Conservation (phyloP, 2,113 vertebrate species). For the Ptychochromis oligacanthus region DNA sequence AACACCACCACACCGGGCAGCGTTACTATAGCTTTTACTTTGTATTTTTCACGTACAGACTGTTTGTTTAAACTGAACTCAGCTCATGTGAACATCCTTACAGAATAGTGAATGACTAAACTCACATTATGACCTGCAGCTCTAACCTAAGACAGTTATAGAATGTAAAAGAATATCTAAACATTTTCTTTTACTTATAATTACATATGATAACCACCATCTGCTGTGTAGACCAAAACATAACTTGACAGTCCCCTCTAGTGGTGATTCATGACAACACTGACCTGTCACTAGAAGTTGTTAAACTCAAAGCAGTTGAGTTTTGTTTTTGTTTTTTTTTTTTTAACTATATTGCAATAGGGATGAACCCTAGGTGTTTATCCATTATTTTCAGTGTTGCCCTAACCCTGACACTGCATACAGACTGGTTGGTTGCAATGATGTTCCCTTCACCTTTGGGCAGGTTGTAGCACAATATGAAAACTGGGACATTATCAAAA, state of each 20-base stretch:
- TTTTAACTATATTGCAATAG: background rate
- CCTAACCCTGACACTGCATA: background rate
- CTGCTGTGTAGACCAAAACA: background rate
- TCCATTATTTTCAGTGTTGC: background rate
- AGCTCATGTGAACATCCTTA: background rate
- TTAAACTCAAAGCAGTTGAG: background rate
- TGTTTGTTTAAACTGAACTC: background rate
- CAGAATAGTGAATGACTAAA: background rate
- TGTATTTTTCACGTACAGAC: background rate
- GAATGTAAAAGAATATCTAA: background rate
- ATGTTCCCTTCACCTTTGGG: background rate
- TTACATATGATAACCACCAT: background rate
- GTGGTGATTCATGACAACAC: background rate
- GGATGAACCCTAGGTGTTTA: background rate
- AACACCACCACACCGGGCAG: background rate
- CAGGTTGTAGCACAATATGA: background rate
- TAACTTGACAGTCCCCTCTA: slow-evolving; percentile 8
- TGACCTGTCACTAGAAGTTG: background rate
- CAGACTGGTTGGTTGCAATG: background rate
- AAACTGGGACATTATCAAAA: too few relatives aligned
- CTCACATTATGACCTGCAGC: background rate
- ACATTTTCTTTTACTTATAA: background rate
- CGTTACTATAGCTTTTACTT: background rate
- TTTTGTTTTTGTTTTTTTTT: too few relatives aligned
- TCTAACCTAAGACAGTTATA: background rate